Base-by-base conservation (phyloP, 2,888 invertebrate species). In the Campopleginae sp. region DNA sequence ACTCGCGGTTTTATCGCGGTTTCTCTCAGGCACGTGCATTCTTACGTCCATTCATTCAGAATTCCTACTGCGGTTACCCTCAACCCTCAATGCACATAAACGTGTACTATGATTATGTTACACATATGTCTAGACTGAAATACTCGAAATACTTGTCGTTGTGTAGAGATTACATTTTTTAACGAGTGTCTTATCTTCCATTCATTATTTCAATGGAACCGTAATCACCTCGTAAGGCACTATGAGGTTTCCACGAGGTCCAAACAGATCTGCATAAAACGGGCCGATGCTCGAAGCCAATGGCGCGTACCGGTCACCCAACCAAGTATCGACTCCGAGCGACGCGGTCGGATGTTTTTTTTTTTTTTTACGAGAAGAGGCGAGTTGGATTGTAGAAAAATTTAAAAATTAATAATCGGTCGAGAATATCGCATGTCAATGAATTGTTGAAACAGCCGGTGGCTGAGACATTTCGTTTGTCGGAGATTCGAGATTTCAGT, bases 61-160 rank as follows among this genome's bases (percentile, higher is more conserved):
- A 81, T 85, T 85, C 70, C 63, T 70, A 31, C 33, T 68, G 78
- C 70, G 81, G 84, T 81, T 81, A 77, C 31, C 72, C 80, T 80
- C 84, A 76, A 70, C 61, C 48, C 70, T 42, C 65, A 17, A 42
- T 51, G 14, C 27, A 58, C 70, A 79, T 76, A 14, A 23, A 31
- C 38, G 17, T 66, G 23, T 17, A 38, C n/a, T 38, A 65, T 19
- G 19, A 46, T 46, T n/a, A 66, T 48, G 42, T 72, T 66, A 72
- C 33, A 54, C 66, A 33, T 17, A 19, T 27, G n/a, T 17, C 51
- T 4, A 31, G 68, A 12, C 19, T 68, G 38, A 3, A 14, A 38
- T 27, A 31, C 17, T 23, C 38, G 27, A 31, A 70, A 46, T 70
- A 31, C 8, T 44, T 14, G 10, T 5, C 10, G 58, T 38, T 38